Percentiles rank a stretch among this genome's conserved stretches.
Evolutionary conservation across 2,797 vertebrate genomes (phyloP).

Genomic region (Danio kyathit): DNA sequence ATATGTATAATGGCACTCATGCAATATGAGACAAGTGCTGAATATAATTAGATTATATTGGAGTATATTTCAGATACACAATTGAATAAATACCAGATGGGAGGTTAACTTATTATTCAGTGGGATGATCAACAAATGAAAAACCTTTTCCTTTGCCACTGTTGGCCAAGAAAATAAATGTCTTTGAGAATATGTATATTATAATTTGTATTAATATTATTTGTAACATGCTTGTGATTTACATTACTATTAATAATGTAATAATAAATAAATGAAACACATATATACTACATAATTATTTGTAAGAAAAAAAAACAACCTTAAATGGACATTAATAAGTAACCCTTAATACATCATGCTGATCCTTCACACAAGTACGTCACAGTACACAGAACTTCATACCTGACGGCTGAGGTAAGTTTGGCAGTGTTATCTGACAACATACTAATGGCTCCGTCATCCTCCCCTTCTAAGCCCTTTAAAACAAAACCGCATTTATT

Average conservation of each 20-base stretch:
- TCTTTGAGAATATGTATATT: neutral
- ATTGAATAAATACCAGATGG: neutral
- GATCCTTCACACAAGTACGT: neutral
- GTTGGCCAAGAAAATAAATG: neutral
- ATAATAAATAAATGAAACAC: too few species aligned
- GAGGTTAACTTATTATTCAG: neutral
- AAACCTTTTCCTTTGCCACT: neutral
- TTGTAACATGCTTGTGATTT: neutral
- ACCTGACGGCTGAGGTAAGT: slow-evolving; percentile 97
- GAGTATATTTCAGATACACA: slow-evolving; percentile 1
- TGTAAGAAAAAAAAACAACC: neutral
- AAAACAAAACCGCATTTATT: slow-evolving; percentile 49
- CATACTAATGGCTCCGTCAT: slow-evolving; percentile 98
- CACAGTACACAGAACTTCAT: slow-evolving; percentile 1
- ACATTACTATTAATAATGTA: too few species aligned
- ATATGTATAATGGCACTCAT: slow-evolving; percentile 5
- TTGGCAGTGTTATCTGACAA: slow-evolving; percentile 98
- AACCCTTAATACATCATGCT: neutral
- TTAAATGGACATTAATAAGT: neutral
- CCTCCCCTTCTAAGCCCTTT: slow-evolving; percentile 92
- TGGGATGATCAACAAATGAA: neutral
- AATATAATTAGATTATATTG: slow-evolving; percentile 11
- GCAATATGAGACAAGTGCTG: slow-evolving; percentile 12
- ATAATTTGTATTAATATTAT: neutral
- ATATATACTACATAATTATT: neutral